These are phyloP conservation scores for Drosophila nr. medialis DNA, from an alignment of 2,888 invertebrate species.

Conservation along the genomic window DNA sequence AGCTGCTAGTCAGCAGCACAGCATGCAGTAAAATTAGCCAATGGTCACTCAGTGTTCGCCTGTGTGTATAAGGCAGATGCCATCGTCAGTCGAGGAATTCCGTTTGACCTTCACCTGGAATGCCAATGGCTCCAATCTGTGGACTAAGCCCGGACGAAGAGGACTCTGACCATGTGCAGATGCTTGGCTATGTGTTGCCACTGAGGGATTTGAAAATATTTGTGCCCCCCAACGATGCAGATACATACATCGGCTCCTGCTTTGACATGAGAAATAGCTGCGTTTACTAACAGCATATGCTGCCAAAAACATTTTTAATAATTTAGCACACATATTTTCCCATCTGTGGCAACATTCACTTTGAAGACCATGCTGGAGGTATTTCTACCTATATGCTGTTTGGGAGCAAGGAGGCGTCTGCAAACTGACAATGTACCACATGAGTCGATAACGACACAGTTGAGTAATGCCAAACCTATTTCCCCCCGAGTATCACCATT, in stretches of 20 bases:
- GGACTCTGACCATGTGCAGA: conserved; percentile 39
- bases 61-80: conserved; percentile 40
- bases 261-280: conserved; percentile 63
- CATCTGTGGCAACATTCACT: conserved; percentile 68
- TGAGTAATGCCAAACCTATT: conserved; percentile 77
- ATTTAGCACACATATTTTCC: conserved; percentile 73
- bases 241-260: conserved; percentile 40
- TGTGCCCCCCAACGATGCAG: conserved; percentile 63
- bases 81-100: conserved; percentile 46
- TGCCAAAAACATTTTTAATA: conserved; percentile 76
- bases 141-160: conserved; percentile 22
- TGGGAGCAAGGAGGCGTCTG: conserved; percentile 11
- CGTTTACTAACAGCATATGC: conserved; percentile 64
- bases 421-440: conserved; percentile 23
- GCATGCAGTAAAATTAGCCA: conserved; percentile 56
- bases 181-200: conserved; percentile 33
- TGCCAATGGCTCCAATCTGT: conserved; percentile 42
- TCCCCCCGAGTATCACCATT: conserved; percentile 51
- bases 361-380: conserved; percentile 64
- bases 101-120: conserved; percentile 75
- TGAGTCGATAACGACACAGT: conserved; percentile 51
- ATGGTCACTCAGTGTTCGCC: conserved; percentile 56
- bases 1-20: background rate
- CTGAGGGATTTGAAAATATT: conserved; percentile 72
- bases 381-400: conserved; percentile 33